phyloP scores from a whole-genome alignment of 2,113 vertebrate species.

The Malurus alboscapulatus region DNA sequence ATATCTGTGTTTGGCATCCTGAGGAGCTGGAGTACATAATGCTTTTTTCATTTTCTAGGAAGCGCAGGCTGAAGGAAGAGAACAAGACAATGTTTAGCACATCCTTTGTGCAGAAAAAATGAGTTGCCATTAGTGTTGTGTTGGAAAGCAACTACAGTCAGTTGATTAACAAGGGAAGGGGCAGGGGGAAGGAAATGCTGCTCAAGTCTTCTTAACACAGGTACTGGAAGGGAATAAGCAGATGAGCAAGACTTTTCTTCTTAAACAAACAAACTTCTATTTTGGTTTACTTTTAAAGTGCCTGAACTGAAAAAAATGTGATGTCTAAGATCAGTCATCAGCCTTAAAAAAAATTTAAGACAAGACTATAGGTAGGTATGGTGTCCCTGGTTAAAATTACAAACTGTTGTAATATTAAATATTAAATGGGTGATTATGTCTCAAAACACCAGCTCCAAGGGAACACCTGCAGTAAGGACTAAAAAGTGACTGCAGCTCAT shows the following conservation, averaged over 20 bases:
- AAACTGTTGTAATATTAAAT: not conserved
- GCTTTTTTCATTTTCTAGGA: not conserved
- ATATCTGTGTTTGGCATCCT: not conserved
- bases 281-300: not conserved
- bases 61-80: not conserved
- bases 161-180: not conserved
- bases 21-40: not conserved
- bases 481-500: not conserved
- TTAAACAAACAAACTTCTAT: rapidly evolving
- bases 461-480: not conserved
- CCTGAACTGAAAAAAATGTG: not conserved
- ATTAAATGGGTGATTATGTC: not conserved
- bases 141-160: not conserved
- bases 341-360: not conserved
- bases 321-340: not conserved
- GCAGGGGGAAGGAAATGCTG: not conserved
- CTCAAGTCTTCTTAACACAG: not conserved
- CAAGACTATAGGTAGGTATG: not conserved
- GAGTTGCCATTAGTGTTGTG: not conserved
- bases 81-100: not conserved
- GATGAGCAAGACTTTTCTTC: not conserved
- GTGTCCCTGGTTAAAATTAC: not conserved
- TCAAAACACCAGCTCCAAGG: not conserved
- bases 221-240: not conserved
- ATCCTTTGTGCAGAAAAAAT: not conserved